These are phyloP conservation scores for Drosophila murphyi DNA, from an alignment of 1,140 invertebrate species.

Conservation along the genomic window DNA sequence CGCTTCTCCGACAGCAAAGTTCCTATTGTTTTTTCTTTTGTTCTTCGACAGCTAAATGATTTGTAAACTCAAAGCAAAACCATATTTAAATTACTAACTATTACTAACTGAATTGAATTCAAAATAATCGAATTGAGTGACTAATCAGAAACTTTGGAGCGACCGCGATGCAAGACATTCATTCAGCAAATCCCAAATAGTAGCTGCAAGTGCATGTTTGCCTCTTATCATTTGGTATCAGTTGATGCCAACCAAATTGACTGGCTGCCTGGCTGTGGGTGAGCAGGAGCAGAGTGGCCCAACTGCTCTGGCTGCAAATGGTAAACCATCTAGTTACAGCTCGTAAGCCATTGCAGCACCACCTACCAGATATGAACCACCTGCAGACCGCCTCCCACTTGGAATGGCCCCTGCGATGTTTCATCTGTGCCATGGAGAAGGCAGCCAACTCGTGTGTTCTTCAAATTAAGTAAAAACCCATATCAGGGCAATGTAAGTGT, in stretches of 20 bases:
- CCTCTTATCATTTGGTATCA: conserved; percentile 15
- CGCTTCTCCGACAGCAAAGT: too few species aligned
- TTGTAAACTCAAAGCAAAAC: too few species aligned
- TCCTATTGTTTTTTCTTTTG: too few species aligned
- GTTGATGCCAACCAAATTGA: conserved; percentile 24
- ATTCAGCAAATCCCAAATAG: not conserved
- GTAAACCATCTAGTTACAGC: too few species aligned
- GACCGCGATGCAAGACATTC: not conserved
- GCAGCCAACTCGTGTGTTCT: conserved; percentile 44
- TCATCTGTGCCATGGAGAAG: not conserved
- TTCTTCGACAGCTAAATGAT: too few species aligned
- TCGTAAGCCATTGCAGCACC: conserved; percentile 1
- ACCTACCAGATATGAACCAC: not conserved
- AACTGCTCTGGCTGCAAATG: too few species aligned
- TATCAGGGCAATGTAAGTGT: conserved; percentile 36
- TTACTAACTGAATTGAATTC: too few species aligned
- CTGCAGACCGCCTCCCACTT: not conserved
- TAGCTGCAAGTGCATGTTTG: conserved; percentile 8
- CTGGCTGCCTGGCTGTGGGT: conserved; percentile 14
- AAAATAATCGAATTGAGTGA: too few species aligned
- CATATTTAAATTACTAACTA: too few species aligned
- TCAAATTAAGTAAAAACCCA: conserved; percentile 65
- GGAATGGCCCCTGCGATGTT: not conserved
- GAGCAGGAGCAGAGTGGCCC: not conserved
- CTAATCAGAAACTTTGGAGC: not conserved